Conservation (phyloP, 2,888 invertebrate genomes). For the Patella caerulea region DNA sequence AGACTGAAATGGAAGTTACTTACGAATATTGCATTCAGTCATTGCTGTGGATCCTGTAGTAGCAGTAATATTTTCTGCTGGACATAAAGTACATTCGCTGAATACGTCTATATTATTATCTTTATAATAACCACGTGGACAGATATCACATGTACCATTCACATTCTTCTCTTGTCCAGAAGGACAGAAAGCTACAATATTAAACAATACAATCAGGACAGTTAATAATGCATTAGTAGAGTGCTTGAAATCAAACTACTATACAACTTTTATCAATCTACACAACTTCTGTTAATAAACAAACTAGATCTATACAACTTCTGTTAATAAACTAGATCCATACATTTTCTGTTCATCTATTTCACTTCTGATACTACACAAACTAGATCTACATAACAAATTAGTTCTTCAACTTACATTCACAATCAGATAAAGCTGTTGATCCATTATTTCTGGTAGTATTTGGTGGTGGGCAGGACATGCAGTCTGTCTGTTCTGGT, state of each 20-base stretch:
- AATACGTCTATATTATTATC: background rate
- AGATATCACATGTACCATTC: constrained; percentile 15
- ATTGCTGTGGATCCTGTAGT: constrained; percentile 84
- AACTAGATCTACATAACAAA: too few relatives aligned
- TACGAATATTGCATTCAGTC: constrained; percentile 64
- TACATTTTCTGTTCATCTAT: too few relatives aligned
- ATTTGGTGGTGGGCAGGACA: constrained; percentile 65
- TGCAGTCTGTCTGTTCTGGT: constrained; percentile 84
- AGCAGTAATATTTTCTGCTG: constrained; percentile 91
- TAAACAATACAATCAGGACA: too few relatives aligned
- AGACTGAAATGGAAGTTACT: constrained; percentile 21
- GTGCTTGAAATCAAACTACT: background rate
- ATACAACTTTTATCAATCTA: background rate
- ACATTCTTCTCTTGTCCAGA: constrained; percentile 20
- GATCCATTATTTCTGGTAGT: constrained; percentile 16
- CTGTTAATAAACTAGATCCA: too few relatives aligned
- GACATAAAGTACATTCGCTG: constrained; percentile 82
- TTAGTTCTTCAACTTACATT: constrained; percentile 9
- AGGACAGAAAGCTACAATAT: constrained; percentile 17
- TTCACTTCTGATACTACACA: too few relatives aligned
- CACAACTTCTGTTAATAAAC: too few relatives aligned
- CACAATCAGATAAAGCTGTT: constrained; percentile 9
- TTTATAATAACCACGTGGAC: constrained; percentile 22
- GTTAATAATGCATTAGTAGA: background rate
- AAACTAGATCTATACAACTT: too few relatives aligned